A percentile compares a stretch with the other conserved stretches of the same genome.
These are phyloP conservation scores for Sinelater perroti DNA, from an alignment of 2,888 invertebrate genomes.

Conservation along the genomic window DNA sequence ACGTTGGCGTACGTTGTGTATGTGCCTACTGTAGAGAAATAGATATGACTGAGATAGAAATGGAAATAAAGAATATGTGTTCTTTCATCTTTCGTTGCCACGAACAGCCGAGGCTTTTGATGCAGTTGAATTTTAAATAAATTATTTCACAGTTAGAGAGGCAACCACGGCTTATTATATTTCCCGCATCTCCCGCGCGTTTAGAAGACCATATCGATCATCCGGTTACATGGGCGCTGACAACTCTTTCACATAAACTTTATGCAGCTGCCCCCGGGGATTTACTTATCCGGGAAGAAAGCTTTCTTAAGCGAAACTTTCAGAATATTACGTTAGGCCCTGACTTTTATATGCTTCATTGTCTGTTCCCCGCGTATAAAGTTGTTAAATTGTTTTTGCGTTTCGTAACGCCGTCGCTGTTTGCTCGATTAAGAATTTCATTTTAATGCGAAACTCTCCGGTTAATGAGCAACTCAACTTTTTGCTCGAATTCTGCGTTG, in stretches of 20 bases:
- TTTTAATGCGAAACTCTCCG: constrained; percentile 22
- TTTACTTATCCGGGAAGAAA: constrained; percentile 54
- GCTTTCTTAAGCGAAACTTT: constrained; percentile 56
- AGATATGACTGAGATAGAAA: no score
- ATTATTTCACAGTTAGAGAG: no score
- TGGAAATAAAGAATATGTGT: no score
- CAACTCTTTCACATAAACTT: constrained; percentile 59
- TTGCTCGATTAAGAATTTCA: constrained; percentile 21
- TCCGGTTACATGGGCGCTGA: constrained; percentile 56
- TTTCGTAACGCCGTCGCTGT: constrained; percentile 19
- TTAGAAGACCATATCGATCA: constrained; percentile 52
- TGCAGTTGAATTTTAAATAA: no score
- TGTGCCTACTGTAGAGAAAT: no score
- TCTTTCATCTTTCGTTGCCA: no score
- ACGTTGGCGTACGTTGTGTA: no score
- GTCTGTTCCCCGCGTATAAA: constrained; percentile 45
- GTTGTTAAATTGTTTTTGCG: constrained; percentile 33
- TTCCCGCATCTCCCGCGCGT: constrained; percentile 24
- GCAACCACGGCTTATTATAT: constrained; percentile 28
- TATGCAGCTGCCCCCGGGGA: constrained; percentile 55
- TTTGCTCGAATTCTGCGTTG: no score
- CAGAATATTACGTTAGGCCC: constrained; percentile 54
- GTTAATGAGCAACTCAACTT: no score
- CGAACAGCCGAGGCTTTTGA: no score
- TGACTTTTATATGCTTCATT: constrained; percentile 56